Percentiles rank a stretch among this genome's conserved stretches.
Conservation (phyloP, 2,113 vertebrate genomes). For the Oncorhynchus clarkii region DNA sequence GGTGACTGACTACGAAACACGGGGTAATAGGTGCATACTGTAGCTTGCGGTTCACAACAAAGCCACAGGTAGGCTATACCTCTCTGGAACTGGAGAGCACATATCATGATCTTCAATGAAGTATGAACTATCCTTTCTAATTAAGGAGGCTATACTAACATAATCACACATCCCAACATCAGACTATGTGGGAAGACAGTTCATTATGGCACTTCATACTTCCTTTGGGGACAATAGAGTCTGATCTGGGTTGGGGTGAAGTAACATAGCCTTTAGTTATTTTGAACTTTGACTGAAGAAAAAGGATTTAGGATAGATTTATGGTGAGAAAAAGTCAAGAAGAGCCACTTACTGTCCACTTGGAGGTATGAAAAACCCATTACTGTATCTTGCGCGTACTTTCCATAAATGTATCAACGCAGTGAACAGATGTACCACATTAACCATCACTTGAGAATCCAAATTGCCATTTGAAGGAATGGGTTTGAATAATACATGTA, state of each 20-base stretch:
- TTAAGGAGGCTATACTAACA: constrained; percentile 61
- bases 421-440: constrained; percentile 21
- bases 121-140: constrained; percentile 63
- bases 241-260: not conserved
- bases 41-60: too few species aligned
- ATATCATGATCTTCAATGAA: constrained; percentile 39
- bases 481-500: constrained; percentile 50
- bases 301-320: too few species aligned
- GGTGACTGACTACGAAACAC: too few species aligned
- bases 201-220: constrained; percentile 35
- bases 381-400: not conserved
- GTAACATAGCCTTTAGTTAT: too few species aligned
- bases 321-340: too few species aligned
- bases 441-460: constrained; percentile 1
- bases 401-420: constrained; percentile 30
- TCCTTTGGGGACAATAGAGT: constrained; percentile 34
- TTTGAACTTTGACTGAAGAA: too few species aligned
- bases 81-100: constrained; percentile 40
- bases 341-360: too few species aligned
- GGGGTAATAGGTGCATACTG: too few species aligned
- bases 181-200: constrained; percentile 61
- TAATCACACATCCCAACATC: constrained; percentile 33
- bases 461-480: constrained; percentile 36
- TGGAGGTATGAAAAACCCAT: too few species aligned
- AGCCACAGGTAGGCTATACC: constrained; percentile 44